A percentile compares a stretch with the other conserved stretches of the same genome.
Conservation (phyloP, 2,888 invertebrate species). For the Tetranychus piercei region DNA sequence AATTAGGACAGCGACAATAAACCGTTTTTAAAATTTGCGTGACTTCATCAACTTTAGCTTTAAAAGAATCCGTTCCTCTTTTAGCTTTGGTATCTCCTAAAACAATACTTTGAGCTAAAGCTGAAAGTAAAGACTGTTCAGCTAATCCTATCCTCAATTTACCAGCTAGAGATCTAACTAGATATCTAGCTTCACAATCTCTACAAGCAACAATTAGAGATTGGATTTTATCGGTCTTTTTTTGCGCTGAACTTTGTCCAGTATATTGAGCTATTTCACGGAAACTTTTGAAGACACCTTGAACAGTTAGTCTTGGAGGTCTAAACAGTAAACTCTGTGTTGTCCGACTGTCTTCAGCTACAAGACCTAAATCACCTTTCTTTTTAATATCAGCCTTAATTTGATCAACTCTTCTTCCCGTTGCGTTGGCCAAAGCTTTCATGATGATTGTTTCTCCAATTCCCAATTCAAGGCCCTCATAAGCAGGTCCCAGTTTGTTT, state of each 20-base stretch:
- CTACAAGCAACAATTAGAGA: constrained; percentile 78
- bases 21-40: constrained; percentile 68
- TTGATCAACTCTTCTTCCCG: constrained; percentile 62
- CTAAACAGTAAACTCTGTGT: constrained; percentile 73
- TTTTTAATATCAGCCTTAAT: constrained; percentile 52
- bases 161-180: constrained; percentile 74
- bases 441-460: constrained; percentile 73
- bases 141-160: constrained; percentile 90
- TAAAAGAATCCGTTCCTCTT: constrained; percentile 54
- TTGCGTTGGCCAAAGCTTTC: constrained; percentile 78
- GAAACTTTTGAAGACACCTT: constrained; percentile 58
- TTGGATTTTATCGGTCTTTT: constrained; percentile 80
- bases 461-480: constrained; percentile 67
- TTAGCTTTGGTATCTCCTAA: constrained; percentile 29
- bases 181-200: constrained; percentile 63
- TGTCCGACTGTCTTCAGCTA: constrained; percentile 48
- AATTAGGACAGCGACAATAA: constrained; percentile 90
- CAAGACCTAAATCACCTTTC: constrained; percentile 72
- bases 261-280: constrained; percentile 68
- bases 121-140: constrained; percentile 81
- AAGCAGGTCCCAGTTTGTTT: constrained; percentile 88
- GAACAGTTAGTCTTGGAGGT: constrained; percentile 54
- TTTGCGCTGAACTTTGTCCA: constrained; percentile 45
- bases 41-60: constrained; percentile 46
- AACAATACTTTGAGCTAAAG: constrained; percentile 67